Percentiles rank a stretch among this genome's conserved stretches.
phyloP scores from a whole-genome alignment of 2,888 invertebrate species.

The Apodemia duryi region DNA sequence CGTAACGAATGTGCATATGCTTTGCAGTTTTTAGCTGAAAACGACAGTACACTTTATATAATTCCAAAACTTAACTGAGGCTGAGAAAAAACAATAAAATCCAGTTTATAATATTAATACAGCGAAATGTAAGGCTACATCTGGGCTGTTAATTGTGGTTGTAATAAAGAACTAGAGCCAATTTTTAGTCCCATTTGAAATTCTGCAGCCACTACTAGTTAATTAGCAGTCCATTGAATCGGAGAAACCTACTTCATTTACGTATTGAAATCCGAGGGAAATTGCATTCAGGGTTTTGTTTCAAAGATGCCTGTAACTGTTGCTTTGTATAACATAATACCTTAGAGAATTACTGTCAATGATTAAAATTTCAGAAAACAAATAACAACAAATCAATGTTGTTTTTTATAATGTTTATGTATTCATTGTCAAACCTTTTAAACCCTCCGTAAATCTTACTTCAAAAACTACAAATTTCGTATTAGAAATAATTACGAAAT shows the following conservation, averaged over 20 bases:
- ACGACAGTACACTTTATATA: no score
- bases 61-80: no score
- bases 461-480: no score
- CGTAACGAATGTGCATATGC: no score
- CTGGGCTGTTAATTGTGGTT: background rate
- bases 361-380: background rate
- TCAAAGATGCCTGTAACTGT: background rate
- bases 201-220: background rate
- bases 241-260: slow-evolving; percentile 5
- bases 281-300: background rate
- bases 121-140: background rate
- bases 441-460: no score
- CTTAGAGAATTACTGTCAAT: background rate
- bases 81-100: no score
- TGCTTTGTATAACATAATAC: background rate
- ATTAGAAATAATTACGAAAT: no score
- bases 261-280: background rate
- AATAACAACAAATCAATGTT: no score
- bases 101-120: background rate
- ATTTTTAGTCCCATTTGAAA: background rate
- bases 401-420: no score
- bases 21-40: no score
- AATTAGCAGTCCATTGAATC: background rate
- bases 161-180: background rate
- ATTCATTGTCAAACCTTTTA: no score